These are phyloP conservation scores for Timema cristinae DNA, from an alignment of 2,888 invertebrate species.

Conservation along the genomic window DNA sequence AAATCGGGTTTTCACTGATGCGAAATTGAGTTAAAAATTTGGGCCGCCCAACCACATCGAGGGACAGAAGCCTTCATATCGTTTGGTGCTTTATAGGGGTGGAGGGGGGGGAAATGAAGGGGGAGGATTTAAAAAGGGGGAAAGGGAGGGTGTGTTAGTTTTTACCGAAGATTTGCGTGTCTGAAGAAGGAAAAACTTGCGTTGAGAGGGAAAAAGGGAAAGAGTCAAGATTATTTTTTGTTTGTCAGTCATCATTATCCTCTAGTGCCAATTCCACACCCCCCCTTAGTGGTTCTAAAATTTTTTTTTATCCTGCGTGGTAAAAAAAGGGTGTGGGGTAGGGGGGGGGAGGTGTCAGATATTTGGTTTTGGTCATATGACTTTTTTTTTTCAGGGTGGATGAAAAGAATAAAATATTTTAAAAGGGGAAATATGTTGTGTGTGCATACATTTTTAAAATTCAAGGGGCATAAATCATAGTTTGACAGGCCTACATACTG, in stretches of 20 bases:
- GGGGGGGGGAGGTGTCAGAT: neutral
- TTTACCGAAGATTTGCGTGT: too few species aligned
- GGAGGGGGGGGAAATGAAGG: too few species aligned
- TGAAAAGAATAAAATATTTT: constrained; percentile 13
- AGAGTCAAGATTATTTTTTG: constrained; percentile 15
- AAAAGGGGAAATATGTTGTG: constrained; percentile 19
- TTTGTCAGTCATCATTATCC: constrained; percentile 16
- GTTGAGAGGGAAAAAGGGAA: neutral
- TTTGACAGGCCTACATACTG: constrained; percentile 21
- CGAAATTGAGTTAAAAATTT: neutral
- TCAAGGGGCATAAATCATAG: constrained; percentile 27
- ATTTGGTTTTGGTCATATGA: constrained; percentile 8
- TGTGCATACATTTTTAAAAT: constrained; percentile 26
- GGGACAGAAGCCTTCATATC: too few species aligned
- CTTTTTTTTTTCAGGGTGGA: neutral
- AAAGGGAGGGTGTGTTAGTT: too few species aligned
- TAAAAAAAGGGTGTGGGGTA: neutral
- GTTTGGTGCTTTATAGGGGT: too few species aligned
- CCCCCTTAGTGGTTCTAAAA: neutral
- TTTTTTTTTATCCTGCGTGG: constrained; percentile 8
- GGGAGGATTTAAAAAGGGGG: too few species aligned
- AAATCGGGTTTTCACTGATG: neutral
- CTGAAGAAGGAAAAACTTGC: too few species aligned
- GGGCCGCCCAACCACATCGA: neutral
- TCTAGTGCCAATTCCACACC: neutral